These are phyloP conservation scores for Drosophila simulans DNA, from an alignment of 1,140 invertebrate genomes.

Conservation along the genomic window DNA sequence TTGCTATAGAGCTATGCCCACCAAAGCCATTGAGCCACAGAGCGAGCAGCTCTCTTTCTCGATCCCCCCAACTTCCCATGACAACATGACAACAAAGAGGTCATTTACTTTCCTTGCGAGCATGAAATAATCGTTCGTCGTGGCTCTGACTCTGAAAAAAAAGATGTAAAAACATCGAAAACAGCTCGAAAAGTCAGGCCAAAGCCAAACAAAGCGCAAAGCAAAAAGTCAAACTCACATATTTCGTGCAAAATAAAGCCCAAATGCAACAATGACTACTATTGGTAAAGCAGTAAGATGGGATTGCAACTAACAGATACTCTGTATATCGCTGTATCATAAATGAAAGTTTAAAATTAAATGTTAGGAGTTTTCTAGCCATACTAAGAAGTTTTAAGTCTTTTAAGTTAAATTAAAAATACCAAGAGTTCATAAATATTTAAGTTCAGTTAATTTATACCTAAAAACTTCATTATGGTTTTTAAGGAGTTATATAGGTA, in stretches of 20 bases:
- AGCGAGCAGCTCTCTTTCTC: slow-evolving; percentile 8
- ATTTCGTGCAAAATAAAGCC: slow-evolving; percentile 45
- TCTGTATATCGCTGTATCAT: not conserved
- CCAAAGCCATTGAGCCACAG: not conserved
- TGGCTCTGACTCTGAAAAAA: slow-evolving; percentile 41
- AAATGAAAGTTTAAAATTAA: too few species aligned
- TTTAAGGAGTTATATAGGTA: too few species aligned
- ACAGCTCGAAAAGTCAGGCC: slow-evolving; percentile 48
- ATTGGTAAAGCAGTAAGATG: slow-evolving; percentile 4
- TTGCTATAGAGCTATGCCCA: not conserved
- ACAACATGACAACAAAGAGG: slow-evolving; percentile 74
- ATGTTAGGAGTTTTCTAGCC: too few species aligned
- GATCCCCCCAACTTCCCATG: slow-evolving; percentile 40
- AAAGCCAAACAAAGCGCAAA: slow-evolving; percentile 55
- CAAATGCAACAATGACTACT: slow-evolving; percentile 40
- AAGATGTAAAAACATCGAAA: slow-evolving; percentile 42
- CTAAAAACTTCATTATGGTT: too few species aligned
- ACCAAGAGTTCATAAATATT: too few species aligned
- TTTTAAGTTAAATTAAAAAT: too few species aligned
- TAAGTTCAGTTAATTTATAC: too few species aligned
- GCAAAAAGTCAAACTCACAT: slow-evolving; percentile 56
- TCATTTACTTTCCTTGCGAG: slow-evolving; percentile 81
- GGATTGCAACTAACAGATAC: not conserved
- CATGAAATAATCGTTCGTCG: slow-evolving; percentile 78
- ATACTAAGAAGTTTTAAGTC: too few species aligned